Evolutionary conservation across 1,140 invertebrate species (phyloP), one percentile per base, ranked within the genome.

Genomic region (Lasioglossum albipes): DNA sequence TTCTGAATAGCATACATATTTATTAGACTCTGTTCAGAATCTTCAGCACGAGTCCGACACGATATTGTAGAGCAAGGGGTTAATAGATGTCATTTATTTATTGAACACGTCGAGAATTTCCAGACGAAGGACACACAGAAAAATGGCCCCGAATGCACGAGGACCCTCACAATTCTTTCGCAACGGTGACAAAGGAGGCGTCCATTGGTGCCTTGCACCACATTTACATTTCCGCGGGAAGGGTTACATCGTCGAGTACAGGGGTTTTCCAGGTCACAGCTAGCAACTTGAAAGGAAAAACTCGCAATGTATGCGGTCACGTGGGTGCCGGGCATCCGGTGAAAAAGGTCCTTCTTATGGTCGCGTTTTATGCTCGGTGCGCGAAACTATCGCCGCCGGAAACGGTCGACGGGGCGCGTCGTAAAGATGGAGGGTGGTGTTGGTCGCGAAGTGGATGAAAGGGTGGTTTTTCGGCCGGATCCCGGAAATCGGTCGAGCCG

Each of bases 251-350:
- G n/a, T 9, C 18, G 57, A 2, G 20, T n/a, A 9, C 20, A 9
- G 18, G 57, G 6, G 18, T 59, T 59, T 59, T 22, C 57, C 57
- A 59, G 57, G 57, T 9, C 57, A 2, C 57, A 20, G n/a, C 20
- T 20, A n/a, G n/a, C 18, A 27, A 5, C n/a, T 9, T 36, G 45
- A 5, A 36, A 66, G 59, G 67, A 49, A 22, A 49, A 70, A 22
- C 61, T 27, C 75, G 75, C 62, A 70, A 49, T 69, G 75, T 66
- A 62, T 45, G 42, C 66, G 45, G 70, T 70, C 75, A n/a, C 75
- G 27, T 49, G 67, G 22, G 22, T 18, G 16, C 2, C n/a, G 54
- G 45, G 41, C 75, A 61, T 61, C 66, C 74, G 36, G 64, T 5
- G 10, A 31, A 12, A 41, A n/a, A 57, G 31, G 74, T 42, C 22